phyloP scores from a whole-genome alignment of 2,797 vertebrate genomes.

The Myotis findleyi region DNA sequence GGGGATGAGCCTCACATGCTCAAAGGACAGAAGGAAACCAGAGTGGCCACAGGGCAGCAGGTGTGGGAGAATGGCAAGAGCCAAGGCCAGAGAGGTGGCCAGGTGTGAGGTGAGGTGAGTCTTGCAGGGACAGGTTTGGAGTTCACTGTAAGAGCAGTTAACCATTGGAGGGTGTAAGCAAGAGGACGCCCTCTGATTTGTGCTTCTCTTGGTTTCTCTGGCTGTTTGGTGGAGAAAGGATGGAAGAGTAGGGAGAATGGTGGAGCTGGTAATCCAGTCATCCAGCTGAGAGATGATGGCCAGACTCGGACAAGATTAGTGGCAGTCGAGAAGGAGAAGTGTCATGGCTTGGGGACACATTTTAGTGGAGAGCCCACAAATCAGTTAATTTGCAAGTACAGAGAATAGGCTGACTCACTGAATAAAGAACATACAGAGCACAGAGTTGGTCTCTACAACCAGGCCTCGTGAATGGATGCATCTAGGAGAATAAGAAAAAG shows the following conservation, averaged over 20 bases:
- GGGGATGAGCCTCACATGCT: not conserved
- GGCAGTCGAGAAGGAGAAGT: not conserved
- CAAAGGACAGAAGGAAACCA: not conserved
- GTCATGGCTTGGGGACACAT: not conserved
- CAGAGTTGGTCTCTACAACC: not conserved
- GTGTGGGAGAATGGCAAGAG: not conserved
- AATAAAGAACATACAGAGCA: conserved; percentile 49
- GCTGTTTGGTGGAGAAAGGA: not conserved
- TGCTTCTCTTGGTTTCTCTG: not conserved
- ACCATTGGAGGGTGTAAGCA: not conserved
- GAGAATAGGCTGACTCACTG: conserved; percentile 44
- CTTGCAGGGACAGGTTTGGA: not conserved
- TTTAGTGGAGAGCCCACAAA: not conserved
- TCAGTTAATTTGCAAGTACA: conserved; percentile 65
- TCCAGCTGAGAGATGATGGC: not conserved
- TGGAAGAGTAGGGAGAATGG: not conserved
- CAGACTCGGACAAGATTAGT: not conserved
- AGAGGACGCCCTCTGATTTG: not conserved
- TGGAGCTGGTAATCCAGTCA: not conserved
- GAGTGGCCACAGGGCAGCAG: not conserved
- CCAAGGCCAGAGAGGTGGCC: not conserved
- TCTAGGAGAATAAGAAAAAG: not conserved
- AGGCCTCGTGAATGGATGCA: not conserved
- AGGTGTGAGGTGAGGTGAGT: not conserved
- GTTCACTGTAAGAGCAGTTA: not conserved